Evolutionary conservation across 1,140 invertebrate genomes (phyloP), one percentile per base, ranked within the genome.

Genomic region (Halyomorpha halys): DNA sequence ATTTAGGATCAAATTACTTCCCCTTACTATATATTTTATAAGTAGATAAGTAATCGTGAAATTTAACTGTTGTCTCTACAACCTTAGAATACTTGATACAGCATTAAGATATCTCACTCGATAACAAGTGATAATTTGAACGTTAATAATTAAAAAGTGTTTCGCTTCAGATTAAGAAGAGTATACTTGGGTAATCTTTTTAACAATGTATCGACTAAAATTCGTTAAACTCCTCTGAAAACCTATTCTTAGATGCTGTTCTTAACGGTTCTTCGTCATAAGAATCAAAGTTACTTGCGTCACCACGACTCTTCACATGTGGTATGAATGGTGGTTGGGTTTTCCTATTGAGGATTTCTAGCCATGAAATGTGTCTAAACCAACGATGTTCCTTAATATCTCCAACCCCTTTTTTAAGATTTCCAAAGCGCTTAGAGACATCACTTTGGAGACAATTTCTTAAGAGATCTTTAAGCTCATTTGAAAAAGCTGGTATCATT

Each of bases 401-500:
- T 68, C 78, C 70, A 0, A 76, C 81, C 16, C 91, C 92, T 65
- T 88, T 86, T 71, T 89, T 93, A 69, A 97, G 78, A 69, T 94
- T 94, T 18, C 94, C 94, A 71, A 79, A 93, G 34, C 95, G 81
- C 73, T 92, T 93, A 0, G 86, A 90, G 3, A 94, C 77, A 75
- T 98, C 94, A 3, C 81, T 76, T 73, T 86, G 91, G 0, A 98
- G 78, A 44, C 96, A 76, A 72, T 94, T 91, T 65, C 84, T 82
- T n/a, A 98, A 71, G 5, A 99, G 75, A 76, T 98, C 90, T 71
- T 87, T 91, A 54, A 98, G 71, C 63, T 96, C 88, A 0, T 77
- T 71, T 2, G 80, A 81, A 66, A 89, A 90, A 59, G 81, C 79
- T 0, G 75, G 75, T 0, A 87, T 83, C 72, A 84, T 82, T 80